Evolutionary conservation across 2,113 vertebrate species (phyloP), one percentile per base, ranked within the genome.

Genomic region (Psittacula cyanocephala): DNA sequence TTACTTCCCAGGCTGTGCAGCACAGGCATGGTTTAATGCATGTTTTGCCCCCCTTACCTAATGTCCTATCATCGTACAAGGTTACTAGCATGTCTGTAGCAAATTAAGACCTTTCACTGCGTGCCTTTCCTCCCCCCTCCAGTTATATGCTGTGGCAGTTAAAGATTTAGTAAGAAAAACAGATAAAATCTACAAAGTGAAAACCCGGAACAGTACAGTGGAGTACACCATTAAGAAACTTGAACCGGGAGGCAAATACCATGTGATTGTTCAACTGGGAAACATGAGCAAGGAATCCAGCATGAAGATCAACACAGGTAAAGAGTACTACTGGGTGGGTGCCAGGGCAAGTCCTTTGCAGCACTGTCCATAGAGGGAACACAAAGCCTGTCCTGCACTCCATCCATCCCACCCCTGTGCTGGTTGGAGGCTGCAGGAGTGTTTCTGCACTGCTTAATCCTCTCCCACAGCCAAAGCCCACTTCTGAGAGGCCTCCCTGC

Each of bases 221-320:
- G 99, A 99, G 79, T 99, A 98, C 88, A 96, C 94, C 52, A 98
- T 99, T 17, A 98, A 93, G 69, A 98, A 97, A 44, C 96, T 99
- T 91, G 99, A 99, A 74, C 98, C 99, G 0, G 99, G 98, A 14
- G 99, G 99, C 37, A 98, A 98, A 33, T 99, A 99, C 97, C 99
- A 98, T 7, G 67, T 99, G 82, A 97, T 98, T 4, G 98, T 99
- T 67, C 99, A 99, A 7, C 98, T 99, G 81, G 98, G 98, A 75
- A 99, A 99, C 96, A 99, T 99, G 99, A 99, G 98, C 98, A 99
- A 99, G 92, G 99, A 99, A 71, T 97, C 98, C 97, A 99, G 98
- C 83, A 94, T 99, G 93, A 99, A 98, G n/a, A 98, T 99, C n/a
- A 99, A 94, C 97, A 98, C 99, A 97, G 99, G 99, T 98, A 53